phyloP scores from a whole-genome alignment of 2,113 vertebrate species.

The Camelus dromedarius region DNA sequence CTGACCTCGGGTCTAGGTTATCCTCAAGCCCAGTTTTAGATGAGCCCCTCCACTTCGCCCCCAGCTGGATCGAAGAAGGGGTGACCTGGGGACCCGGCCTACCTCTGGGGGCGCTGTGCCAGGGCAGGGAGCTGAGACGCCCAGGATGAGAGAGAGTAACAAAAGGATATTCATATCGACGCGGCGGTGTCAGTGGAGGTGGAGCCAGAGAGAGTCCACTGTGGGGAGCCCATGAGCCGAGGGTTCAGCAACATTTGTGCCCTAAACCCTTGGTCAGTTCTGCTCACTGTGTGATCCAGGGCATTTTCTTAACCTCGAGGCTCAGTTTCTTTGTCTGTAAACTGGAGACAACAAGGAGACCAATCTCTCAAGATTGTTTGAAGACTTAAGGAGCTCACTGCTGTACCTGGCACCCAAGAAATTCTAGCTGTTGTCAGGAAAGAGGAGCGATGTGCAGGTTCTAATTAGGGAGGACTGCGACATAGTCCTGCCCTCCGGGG shows the following conservation, averaged over 20 bases:
- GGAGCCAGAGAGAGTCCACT: rapidly evolving
- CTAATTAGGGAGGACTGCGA: background rate
- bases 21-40: background rate
- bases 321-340: background rate
- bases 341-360: background rate
- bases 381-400: background rate
- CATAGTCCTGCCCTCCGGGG: background rate
- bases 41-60: background rate
- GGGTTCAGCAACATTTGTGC: background rate
- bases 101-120: background rate
- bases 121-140: background rate
- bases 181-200: background rate
- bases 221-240: background rate
- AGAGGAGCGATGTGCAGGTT: background rate
- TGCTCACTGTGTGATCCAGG: background rate
- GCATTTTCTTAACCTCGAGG: background rate
- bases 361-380: background rate
- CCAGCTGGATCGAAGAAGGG: background rate
- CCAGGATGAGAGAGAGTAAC: background rate
- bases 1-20: background rate
- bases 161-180: background rate
- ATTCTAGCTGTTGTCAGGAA: background rate
- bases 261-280: background rate
- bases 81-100: background rate
- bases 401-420: background rate